These are phyloP conservation scores for Clarias pachynema DNA, from an alignment of 2,797 vertebrate genomes.

Conservation along the genomic window DNA sequence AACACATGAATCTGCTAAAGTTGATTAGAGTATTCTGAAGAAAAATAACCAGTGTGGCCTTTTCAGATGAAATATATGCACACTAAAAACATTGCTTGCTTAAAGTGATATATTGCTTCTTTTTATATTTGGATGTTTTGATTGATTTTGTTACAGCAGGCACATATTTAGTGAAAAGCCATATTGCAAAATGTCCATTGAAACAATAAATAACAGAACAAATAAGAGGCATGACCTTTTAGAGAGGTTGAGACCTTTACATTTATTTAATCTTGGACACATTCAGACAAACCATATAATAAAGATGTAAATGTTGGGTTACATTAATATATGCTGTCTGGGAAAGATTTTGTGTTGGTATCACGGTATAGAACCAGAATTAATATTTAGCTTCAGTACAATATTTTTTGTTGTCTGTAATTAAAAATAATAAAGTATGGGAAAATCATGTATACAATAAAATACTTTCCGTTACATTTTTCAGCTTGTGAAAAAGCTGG, in stretches of 20 bases:
- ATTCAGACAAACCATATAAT: background rate
- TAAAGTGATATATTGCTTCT: background rate
- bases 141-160: background rate
- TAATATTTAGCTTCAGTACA: background rate
- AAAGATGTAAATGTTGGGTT: background rate
- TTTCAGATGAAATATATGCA: background rate
- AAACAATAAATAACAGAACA: background rate
- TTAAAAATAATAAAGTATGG: background rate
- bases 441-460: background rate
- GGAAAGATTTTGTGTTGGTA: background rate
- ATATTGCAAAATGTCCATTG: background rate
- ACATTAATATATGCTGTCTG: background rate
- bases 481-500: background rate
- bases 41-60: constrained; percentile 21
- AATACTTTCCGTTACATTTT: background rate
- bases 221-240: background rate
- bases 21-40: constrained; percentile 66
- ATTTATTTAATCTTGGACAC: background rate
- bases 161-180: constrained; percentile 4
- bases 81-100: background rate
- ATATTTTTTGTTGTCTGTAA: background rate
- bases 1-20: constrained; percentile 68
- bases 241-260: background rate
- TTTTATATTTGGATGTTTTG: background rate
- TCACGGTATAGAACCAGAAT: background rate